Evolutionary conservation across 2,113 vertebrate species (phyloP).

Genomic region (Ivindomyrus marchei): DNA sequence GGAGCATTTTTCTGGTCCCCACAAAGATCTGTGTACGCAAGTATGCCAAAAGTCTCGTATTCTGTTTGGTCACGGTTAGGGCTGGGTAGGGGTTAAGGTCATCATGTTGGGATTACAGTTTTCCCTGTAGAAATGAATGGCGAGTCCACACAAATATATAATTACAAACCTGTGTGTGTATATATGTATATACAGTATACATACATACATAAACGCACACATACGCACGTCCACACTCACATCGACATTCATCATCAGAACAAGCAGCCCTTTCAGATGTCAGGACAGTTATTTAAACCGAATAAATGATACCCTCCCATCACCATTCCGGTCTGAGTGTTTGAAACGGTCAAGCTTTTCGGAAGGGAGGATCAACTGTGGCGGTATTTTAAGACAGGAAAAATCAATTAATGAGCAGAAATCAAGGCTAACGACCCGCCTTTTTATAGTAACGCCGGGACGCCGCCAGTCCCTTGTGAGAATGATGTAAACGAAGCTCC

Average conservation of each 20-base stretch:
- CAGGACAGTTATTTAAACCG: neutral
- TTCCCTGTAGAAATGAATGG: no score
- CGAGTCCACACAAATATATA: no score
- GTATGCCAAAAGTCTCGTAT: no score
- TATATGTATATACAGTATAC: neutral
- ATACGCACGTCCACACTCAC: neutral
- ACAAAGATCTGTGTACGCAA: no score
- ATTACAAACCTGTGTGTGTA: neutral
- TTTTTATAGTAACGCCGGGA: neutral
- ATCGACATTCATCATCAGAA: neutral
- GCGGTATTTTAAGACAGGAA: neutral
- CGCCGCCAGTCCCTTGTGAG: neutral
- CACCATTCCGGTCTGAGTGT: neutral
- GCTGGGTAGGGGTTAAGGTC: no score
- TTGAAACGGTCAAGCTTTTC: neutral
- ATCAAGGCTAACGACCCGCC: neutral
- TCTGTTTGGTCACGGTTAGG: no score
- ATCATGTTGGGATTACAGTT: no score
- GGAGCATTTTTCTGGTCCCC: no score
- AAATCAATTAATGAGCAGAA: slow-evolving; percentile 11
- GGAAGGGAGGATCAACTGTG: neutral
- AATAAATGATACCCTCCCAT: neutral
- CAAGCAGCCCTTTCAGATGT: neutral
- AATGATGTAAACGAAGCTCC: neutral
- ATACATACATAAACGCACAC: neutral